Evolutionary conservation across 2,113 vertebrate genomes (phyloP).

Genomic region (Synchiropus splendidus): DNA sequence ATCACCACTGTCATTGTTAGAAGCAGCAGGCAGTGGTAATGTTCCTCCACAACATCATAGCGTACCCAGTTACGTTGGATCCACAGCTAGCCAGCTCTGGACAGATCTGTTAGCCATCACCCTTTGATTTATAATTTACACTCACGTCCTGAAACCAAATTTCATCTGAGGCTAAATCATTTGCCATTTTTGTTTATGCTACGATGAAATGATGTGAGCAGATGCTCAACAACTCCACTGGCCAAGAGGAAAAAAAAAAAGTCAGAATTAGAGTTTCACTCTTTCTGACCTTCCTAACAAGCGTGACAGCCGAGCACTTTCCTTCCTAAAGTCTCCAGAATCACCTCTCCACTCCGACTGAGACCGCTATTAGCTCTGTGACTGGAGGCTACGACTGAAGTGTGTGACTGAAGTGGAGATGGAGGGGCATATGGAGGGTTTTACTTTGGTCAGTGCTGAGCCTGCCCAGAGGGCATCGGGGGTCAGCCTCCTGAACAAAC

Average conservation of each 20-base stretch:
- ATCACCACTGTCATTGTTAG: no score
- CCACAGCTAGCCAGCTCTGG: no score
- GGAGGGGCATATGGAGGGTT: slow-evolving; percentile 63
- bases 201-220: no score
- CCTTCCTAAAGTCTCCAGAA: slow-evolving; percentile 37
- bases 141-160: no score
- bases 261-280: slow-evolving; percentile 15
- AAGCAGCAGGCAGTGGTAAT: no score
- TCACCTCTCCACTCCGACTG: slow-evolving; percentile 40
- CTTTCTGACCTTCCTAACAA: slow-evolving; percentile 47
- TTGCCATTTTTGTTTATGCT: no score
- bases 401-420: slow-evolving; percentile 45
- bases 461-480: slow-evolving; percentile 56
- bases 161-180: no score
- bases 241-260: slow-evolving; percentile 4
- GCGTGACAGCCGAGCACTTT: slow-evolving; percentile 39
- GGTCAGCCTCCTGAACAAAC: slow-evolving; percentile 62
- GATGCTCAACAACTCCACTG: no score
- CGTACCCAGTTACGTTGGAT: no score
- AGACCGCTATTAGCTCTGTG: slow-evolving; percentile 44
- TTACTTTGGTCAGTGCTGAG: slow-evolving; percentile 61
- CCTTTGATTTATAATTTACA: no score
- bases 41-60: no score
- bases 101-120: no score
- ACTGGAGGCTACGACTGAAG: slow-evolving; percentile 44